A percentile compares a stretch with the other conserved stretches of the same genome.
phyloP scores from a whole-genome alignment of 2,113 vertebrate species.

The Oreochromis spilurus region DNA sequence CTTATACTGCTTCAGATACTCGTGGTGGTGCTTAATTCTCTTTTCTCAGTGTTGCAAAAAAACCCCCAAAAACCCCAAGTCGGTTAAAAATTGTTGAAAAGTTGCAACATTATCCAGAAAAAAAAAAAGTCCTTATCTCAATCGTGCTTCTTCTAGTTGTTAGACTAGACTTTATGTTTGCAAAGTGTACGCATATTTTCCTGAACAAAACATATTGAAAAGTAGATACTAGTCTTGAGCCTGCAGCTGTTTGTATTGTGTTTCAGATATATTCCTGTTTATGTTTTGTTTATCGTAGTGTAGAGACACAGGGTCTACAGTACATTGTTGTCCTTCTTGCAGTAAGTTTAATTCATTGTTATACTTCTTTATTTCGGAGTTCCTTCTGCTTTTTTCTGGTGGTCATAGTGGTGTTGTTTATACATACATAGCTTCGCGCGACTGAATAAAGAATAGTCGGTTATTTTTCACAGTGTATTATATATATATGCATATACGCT shows the following conservation, averaged over 20 bases:
- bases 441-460: slow-evolving; percentile 56
- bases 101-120: slow-evolving; percentile 52
- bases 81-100: slow-evolving; percentile 27
- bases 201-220: slow-evolving; percentile 65
- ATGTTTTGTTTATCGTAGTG: slow-evolving; percentile 68
- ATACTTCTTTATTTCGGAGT: slow-evolving; percentile 52
- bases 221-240: slow-evolving; percentile 66
- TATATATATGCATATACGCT: slow-evolving; percentile 49
- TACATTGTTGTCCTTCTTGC: slow-evolving; percentile 66
- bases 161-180: slow-evolving; percentile 61
- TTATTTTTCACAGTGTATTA: slow-evolving; percentile 55
- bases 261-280: slow-evolving; percentile 70
- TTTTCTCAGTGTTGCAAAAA: slow-evolving; percentile 49
- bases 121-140: slow-evolving; percentile 51
- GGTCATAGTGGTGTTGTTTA: slow-evolving; percentile 63
- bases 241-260: slow-evolving; percentile 66
- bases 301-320: slow-evolving; percentile 68
- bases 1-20: slow-evolving; percentile 61
- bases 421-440: slow-evolving; percentile 51
- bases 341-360: slow-evolving; percentile 65
- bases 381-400: slow-evolving; percentile 53
- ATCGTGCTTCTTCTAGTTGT: slow-evolving; percentile 65
- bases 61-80: background rate
- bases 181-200: slow-evolving; percentile 63
- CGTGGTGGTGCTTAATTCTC: slow-evolving; percentile 57